Base-by-base conservation (phyloP, 2,888 invertebrate species). In the Unio delphinus region DNA sequence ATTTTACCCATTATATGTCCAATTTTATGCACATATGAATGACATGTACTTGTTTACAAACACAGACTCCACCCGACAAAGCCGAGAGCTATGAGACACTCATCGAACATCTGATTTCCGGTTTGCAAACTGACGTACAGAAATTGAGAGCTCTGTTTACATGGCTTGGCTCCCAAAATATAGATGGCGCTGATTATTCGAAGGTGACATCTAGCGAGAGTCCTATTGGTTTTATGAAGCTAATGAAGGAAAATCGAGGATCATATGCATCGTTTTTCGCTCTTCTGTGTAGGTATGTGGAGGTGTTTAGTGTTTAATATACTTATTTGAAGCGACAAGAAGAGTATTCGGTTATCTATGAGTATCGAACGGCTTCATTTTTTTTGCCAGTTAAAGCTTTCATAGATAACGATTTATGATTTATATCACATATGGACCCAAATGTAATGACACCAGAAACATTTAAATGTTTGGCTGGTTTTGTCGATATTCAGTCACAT, bases 261-360 rank as follows among this genome's bases (percentile, higher is more conserved):
- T 68, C 72, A 0, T 74, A 80, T 67, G 61, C 78, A 0, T 70
- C 76, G 7, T 74, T 78, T 65, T 77, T 78, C 65, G 72, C 80
- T 17, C 28, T 78, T 1, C 65, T 80, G n/a, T 80, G 80, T 55
- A 58, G 80, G 80, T 80, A 66, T 61, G 69, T 60, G 26, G 8
- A 28, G 15, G 3, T 11, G 11, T 45, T 15, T 45, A 3, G 15
- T 45, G 45, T 45, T 45, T 11, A 15, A 45, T 15, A 15, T 45
- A 45, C 15, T 45, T 15, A 45, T 45, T 45, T 45, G 15, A 45
- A 45, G 11, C 15, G 2, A 45, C 11, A 15, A 15, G 15, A 45
- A 45, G 15, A 11, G 15, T 30, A 30, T 30, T 3, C 3, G 30
- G 5, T 4, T 30, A 3, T 30, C 30, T 30, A 30, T 30, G 30